Conservation (phyloP, 2,113 vertebrate species). For the Poicephalus meyeri region DNA sequence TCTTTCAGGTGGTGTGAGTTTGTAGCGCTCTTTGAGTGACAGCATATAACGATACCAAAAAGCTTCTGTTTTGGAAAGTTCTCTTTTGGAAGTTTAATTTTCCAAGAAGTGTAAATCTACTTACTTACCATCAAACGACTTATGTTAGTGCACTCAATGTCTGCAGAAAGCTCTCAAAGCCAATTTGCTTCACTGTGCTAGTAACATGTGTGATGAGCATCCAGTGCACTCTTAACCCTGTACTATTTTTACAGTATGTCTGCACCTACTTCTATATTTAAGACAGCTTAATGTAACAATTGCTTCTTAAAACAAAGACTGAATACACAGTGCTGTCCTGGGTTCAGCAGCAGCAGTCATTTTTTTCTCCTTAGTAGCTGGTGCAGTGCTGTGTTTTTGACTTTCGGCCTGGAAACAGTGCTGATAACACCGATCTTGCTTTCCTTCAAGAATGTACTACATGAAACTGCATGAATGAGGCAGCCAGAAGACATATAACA, state of each 20-base stretch:
- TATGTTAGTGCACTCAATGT: fast-evolving
- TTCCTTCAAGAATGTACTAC: not conserved
- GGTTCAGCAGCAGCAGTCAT: too few relatives aligned
- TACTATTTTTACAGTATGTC: not conserved
- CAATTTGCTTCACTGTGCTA: not conserved
- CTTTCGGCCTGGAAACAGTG: too few relatives aligned
- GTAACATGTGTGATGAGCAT: not conserved
- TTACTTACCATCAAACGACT: not conserved
- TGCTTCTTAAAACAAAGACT: not conserved
- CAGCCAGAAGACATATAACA: not conserved
- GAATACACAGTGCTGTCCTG: not conserved
- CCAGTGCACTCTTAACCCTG: not conserved
- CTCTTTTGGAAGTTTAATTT: not conserved
- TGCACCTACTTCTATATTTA: not conserved
- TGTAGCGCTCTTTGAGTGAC: not conserved
- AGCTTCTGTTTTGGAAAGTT: not conserved
- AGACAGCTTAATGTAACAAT: not conserved
- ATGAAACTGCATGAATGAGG: not conserved
- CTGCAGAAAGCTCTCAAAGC: not conserved
- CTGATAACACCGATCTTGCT: too few relatives aligned
- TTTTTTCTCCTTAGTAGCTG: too few relatives aligned
- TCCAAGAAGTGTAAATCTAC: not conserved
- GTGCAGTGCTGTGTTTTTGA: too few relatives aligned
- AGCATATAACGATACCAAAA: not conserved
- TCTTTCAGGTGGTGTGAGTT: not conserved